Base-by-base conservation (phyloP, 2,113 vertebrate genomes). In the Actinemys pallida region DNA sequence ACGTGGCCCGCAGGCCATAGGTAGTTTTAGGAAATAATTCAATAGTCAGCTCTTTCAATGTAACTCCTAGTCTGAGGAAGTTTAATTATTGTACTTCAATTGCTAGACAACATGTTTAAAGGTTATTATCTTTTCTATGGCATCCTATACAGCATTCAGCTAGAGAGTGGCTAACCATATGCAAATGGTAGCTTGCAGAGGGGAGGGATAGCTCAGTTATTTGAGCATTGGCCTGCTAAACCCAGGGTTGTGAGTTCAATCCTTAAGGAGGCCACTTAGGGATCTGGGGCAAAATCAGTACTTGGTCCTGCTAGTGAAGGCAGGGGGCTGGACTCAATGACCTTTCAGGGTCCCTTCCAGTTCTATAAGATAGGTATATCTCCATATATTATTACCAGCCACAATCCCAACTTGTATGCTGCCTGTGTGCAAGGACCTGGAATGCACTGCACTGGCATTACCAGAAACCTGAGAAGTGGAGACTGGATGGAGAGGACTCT, bases 1-100 rank as follows among this genome's bases (percentile, higher is more conserved):
- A 29, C 20, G 7, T 84, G 81, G 54, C n/a, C 20, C 19, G 22
- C 9, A 65, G 87, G 16, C 65, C 0, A 0, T 47, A 20, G 27
- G 20, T 69, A 69, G 17, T 69, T 69, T 39, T 69, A 69, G 65
- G 65, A 69, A 69, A 39, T 69, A 69, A 10, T 39, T 39, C n/a
- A 69, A 39, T 62, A 82, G 88, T 52, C 50, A 62, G 10, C 69
- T 87, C 10, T 89, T 93, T 42, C 42, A 13, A 25, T 45, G 39
- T 88, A 53, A 57, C 39, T 72, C 22, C 53, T 49, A 19, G 14
- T 22, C 81, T 81, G 65, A 27, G 53, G 50, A 91, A 91, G 42
- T 42, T 47, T 56, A 76, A 49, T 90, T 85, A 11, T 91, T 89
- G 91, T 57, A 72, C 62, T 69, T 69, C n/a, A 69, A 5, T 39